phyloP scores from a whole-genome alignment of 2,888 invertebrate species.

The Entomobrya multifasciata region DNA sequence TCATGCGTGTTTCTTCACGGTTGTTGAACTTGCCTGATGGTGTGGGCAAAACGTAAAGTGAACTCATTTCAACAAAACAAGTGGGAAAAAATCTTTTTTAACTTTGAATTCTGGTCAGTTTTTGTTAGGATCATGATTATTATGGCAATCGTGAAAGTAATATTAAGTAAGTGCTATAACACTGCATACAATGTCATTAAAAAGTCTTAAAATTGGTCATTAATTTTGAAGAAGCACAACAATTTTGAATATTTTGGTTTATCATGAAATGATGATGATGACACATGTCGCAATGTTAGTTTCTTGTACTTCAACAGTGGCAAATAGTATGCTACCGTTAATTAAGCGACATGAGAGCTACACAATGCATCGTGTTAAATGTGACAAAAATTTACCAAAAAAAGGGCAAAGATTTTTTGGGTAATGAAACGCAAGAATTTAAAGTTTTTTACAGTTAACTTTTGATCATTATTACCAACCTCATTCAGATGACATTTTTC shows the following conservation, averaged over 20 bases:
- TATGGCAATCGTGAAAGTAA: background rate
- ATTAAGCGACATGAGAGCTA: too few species aligned
- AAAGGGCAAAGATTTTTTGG: too few species aligned
- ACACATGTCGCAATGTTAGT: too few species aligned
- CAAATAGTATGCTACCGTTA: background rate
- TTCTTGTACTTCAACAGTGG: too few species aligned
- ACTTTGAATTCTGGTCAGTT: conserved; percentile 66
- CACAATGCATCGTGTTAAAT: too few species aligned
- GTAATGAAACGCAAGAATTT: too few species aligned
- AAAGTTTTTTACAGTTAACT: too few species aligned
- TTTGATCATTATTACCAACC: background rate
- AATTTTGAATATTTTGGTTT: background rate
- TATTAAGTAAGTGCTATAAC: too few species aligned
- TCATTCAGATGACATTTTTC: conserved; percentile 3
- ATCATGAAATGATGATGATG: background rate
- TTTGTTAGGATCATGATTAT: conserved; percentile 7
- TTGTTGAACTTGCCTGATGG: conserved; percentile 62
- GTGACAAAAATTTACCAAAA: background rate
- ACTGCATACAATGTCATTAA: too few species aligned
- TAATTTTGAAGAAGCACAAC: background rate
- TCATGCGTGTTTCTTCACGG: conserved; percentile 66
- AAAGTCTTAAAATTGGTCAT: background rate
- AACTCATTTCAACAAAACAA: background rate
- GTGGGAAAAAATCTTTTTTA: conserved; percentile 33
- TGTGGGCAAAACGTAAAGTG: too few species aligned